phyloP scores from a whole-genome alignment of 2,113 vertebrate genomes.

The Neomonachus schauinslandi region DNA sequence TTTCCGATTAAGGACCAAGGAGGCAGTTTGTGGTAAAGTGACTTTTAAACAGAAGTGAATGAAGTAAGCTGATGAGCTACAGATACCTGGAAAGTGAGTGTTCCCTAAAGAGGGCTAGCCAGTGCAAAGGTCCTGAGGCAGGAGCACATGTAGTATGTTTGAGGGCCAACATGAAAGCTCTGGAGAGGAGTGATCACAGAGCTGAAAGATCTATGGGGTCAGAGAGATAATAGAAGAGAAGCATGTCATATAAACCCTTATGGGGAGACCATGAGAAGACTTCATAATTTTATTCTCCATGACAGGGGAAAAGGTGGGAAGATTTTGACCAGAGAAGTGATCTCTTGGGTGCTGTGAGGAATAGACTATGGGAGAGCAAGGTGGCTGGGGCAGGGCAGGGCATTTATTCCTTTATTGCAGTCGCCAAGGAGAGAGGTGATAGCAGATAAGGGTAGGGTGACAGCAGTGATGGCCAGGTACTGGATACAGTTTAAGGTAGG shows the following conservation, averaged over 20 bases:
- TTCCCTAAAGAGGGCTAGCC: background rate
- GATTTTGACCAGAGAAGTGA: background rate
- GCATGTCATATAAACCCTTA: background rate
- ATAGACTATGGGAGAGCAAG: background rate
- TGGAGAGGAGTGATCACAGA: background rate
- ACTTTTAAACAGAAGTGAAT: background rate
- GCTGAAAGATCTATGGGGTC: background rate
- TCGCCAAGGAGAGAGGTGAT: background rate
- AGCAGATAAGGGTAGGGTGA: background rate
- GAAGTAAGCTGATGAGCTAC: background rate
- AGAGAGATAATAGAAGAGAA: slow-evolving; percentile 3
- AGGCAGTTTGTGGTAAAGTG: background rate
- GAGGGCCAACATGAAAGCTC: background rate
- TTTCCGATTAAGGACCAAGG: slow-evolving; percentile 14
- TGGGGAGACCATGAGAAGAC: background rate
- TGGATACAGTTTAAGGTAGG: background rate
- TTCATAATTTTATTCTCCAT: background rate
- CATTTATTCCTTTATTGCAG: background rate
- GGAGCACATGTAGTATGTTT: background rate
- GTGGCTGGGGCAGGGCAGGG: background rate
- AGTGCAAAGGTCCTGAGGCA: background rate
- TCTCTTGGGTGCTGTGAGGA: background rate
- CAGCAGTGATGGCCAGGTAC: background rate
- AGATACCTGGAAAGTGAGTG: background rate
- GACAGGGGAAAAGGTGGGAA: background rate